Percentiles rank a stretch among this genome's conserved stretches.
These are phyloP conservation scores for Brachionus calyciflorus DNA, from an alignment of 1,140 invertebrate genomes.

Conservation along the genomic window DNA sequence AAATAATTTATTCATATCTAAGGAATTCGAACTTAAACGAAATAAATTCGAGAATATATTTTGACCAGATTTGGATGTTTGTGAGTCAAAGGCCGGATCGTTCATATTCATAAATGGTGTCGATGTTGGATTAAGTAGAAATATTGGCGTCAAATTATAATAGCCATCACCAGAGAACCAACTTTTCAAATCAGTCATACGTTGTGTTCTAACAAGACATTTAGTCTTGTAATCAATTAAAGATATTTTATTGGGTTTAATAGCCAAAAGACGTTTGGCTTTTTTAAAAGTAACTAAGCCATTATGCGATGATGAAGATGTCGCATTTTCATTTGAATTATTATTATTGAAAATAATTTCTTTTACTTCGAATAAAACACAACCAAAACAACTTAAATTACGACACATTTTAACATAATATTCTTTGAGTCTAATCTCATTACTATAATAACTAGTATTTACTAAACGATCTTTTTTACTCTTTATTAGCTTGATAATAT, in stretches of 20 bases:
- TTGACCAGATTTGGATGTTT: neutral
- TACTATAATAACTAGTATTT: neutral
- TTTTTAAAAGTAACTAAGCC: constrained; percentile 58
- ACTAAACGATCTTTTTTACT: neutral
- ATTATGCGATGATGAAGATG: no score
- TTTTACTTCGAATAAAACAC: constrained; percentile 70
- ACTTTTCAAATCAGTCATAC: constrained; percentile 65
- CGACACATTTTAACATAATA: constrained; percentile 70
- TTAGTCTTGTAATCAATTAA: constrained; percentile 69
- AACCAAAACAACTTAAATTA: constrained; percentile 68
- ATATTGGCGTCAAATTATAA: constrained; percentile 36
- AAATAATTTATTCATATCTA: constrained; percentile 42
- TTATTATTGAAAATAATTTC: constrained; percentile 62
- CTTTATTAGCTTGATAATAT: constrained; percentile 28
- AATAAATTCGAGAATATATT: constrained; percentile 1
- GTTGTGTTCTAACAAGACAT: constrained; percentile 65
- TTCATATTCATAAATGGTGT: neutral
- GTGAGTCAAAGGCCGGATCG: constrained; percentile 3
- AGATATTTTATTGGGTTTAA: constrained; percentile 66
- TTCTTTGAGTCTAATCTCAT: constrained; percentile 63
- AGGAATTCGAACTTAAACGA: neutral
- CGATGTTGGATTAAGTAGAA: neutral
- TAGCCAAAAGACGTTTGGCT: constrained; percentile 67
- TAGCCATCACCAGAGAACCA: constrained; percentile 45
- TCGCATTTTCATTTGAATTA: constrained; percentile 67